A percentile compares a stretch with the other conserved stretches of the same genome.
phyloP scores from a whole-genome alignment of 2,797 vertebrate species.

The Micromesistius poutassou region DNA sequence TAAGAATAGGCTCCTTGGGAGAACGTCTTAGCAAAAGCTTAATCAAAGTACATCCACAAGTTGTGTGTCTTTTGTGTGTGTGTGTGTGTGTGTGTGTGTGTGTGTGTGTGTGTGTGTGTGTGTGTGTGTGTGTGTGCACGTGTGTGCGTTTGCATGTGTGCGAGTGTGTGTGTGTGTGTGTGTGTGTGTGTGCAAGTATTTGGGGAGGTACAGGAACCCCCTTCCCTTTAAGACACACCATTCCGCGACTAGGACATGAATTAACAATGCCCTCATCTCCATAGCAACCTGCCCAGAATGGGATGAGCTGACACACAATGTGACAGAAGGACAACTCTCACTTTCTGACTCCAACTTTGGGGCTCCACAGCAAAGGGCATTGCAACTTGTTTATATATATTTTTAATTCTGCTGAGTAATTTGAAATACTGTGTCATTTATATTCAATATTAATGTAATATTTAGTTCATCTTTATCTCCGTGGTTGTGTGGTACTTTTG shows the following conservation, averaged over 20 bases:
- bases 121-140: too few relatives aligned
- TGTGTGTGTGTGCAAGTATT: slow-evolving; percentile 3
- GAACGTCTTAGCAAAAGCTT: too few relatives aligned
- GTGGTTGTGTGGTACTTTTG: background rate
- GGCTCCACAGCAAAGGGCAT: slow-evolving; percentile 1
- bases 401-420: slow-evolving; percentile 32
- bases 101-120: too few relatives aligned
- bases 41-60: too few relatives aligned
- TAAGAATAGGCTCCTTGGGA: too few relatives aligned
- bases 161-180: slow-evolving; percentile 10
- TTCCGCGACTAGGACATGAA: background rate
- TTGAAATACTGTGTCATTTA: background rate
- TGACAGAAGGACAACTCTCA: too few relatives aligned
- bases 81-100: too few relatives aligned
- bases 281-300: background rate
- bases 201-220: background rate
- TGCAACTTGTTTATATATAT: background rate
- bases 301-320: slow-evolving; percentile 1
- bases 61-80: too few relatives aligned
- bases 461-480: too few relatives aligned
- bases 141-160: too few relatives aligned
- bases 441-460: background rate
- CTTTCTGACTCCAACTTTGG: slow-evolving; percentile 8
- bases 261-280: slow-evolving; percentile 14
- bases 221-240: background rate